A percentile compares a stretch with the other conserved stretches of the same genome.
phyloP scores from a whole-genome alignment of 2,888 invertebrate species.

The Dromius quadrimaculatus region DNA sequence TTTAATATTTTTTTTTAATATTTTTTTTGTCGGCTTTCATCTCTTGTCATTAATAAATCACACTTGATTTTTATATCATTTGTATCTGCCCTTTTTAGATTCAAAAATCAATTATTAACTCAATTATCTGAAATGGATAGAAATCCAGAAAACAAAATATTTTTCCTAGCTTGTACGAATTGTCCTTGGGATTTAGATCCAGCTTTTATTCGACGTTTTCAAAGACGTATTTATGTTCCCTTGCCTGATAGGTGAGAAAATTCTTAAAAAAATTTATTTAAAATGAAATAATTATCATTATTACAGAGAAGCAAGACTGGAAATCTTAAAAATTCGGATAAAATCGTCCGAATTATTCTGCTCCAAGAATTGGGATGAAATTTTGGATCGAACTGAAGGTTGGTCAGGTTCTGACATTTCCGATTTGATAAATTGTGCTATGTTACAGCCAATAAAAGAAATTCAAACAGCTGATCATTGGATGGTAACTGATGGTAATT shows the following conservation, averaged over 20 bases:
- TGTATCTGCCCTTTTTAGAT: no score
- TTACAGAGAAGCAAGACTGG: slow-evolving; percentile 58
- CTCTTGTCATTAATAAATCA: no score
- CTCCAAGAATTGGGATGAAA: slow-evolving; percentile 63
- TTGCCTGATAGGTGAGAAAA: slow-evolving; percentile 69
- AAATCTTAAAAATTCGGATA: slow-evolving; percentile 60
- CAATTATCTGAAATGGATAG: slow-evolving; percentile 66
- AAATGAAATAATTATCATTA: slow-evolving; percentile 4
- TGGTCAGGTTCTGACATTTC: slow-evolving; percentile 71
- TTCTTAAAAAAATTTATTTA: not conserved
- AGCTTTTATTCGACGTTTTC: slow-evolving; percentile 71
- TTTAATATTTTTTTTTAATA: no score
- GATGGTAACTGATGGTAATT: slow-evolving; percentile 59
- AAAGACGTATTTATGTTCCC: slow-evolving; percentile 70
- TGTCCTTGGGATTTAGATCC: slow-evolving; percentile 74
- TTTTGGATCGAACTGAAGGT: slow-evolving; percentile 67
- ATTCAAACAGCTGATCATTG: slow-evolving; percentile 65
- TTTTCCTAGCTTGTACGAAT: slow-evolving; percentile 72
- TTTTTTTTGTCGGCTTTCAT: no score
- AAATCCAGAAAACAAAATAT: slow-evolving; percentile 57
- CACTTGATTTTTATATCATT: no score
- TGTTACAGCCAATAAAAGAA: slow-evolving; percentile 68
- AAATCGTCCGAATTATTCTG: slow-evolving; percentile 46
- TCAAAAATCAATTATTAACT: slow-evolving; percentile 71
- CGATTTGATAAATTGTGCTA: slow-evolving; percentile 65